Evolutionary conservation across 2,113 vertebrate species (phyloP).

Genomic region (Muntiacus reevesi): DNA sequence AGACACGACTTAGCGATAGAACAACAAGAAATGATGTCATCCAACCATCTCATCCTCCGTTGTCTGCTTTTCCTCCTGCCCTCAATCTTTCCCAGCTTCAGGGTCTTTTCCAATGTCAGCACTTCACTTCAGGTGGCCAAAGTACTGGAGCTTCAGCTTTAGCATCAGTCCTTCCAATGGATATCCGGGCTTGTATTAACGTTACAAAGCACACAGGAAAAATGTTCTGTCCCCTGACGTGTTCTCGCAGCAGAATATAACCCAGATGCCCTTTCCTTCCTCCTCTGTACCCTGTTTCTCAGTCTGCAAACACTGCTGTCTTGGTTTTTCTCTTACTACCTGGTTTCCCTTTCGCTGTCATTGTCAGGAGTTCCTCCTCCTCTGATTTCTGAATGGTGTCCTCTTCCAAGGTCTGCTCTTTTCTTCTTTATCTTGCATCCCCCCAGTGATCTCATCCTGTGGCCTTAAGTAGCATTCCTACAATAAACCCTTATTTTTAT

Average conservation of each 20-base stretch:
- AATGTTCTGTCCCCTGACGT: accelerated
- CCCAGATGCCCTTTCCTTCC: accelerated
- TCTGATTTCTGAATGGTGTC: neutral
- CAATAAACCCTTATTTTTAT: neutral
- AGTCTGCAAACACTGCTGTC: neutral
- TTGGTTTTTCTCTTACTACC: neutral
- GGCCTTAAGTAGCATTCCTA: neutral
- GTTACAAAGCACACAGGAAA: neutral
- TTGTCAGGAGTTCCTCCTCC: neutral
- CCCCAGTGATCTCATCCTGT: neutral
- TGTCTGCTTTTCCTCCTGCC: neutral
- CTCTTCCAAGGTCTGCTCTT: neutral
- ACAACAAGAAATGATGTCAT: neutral
- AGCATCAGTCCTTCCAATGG: neutral
- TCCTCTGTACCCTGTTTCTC: neutral
- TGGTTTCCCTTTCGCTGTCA: too few relatives aligned
- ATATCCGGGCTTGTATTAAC: neutral
- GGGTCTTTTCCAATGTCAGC: neutral
- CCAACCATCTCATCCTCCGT: neutral
- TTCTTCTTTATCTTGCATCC: neutral
- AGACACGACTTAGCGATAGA: neutral
- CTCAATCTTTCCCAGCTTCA: neutral
- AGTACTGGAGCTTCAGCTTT: neutral
- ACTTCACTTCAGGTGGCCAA: neutral
- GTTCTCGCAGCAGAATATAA: neutral